A percentile compares a stretch with the other conserved stretches of the same genome.
Evolutionary conservation across 1,140 invertebrate species (phyloP).

Genomic region (Elysia chlorotica): DNA sequence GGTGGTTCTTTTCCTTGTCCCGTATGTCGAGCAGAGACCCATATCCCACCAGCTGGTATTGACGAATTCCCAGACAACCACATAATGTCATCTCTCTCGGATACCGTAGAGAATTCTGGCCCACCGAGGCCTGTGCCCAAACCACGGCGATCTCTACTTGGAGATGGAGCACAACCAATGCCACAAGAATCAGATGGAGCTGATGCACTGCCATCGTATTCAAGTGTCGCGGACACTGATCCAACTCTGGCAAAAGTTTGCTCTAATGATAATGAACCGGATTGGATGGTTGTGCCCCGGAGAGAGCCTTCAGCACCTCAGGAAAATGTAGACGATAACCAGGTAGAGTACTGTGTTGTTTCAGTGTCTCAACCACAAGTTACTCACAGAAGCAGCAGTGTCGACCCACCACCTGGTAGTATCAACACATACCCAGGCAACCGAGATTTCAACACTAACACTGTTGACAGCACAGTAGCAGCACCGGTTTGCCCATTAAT

Average conservation of each 20-base stretch:
- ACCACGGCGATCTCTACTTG: slow-evolving; percentile 22
- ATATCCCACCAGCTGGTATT: slow-evolving; percentile 39
- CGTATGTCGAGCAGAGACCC: slow-evolving; percentile 35
- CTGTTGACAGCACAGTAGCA: too few species aligned
- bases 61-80: slow-evolving; percentile 49
- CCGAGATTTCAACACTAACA: too few species aligned
- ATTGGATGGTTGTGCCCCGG: slow-evolving; percentile 10
- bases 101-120: slow-evolving; percentile 37
- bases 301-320: background rate
- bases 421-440: too few species aligned
- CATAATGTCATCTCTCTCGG: slow-evolving; percentile 40
- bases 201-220: background rate
- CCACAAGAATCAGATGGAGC: background rate
- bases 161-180: background rate
- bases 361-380: too few species aligned
- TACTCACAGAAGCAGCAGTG: too few species aligned
- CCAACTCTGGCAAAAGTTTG: slow-evolving; percentile 8
- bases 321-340: too few species aligned
- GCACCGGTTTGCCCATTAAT: too few species aligned
- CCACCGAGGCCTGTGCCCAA: slow-evolving; percentile 27
- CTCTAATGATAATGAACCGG: slow-evolving; percentile 5
- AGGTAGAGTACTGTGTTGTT: too few species aligned
- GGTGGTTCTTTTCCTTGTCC: slow-evolving; percentile 51
- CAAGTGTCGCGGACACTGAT: slow-evolving; percentile 1
- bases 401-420: too few species aligned